Conservation (phyloP, 1,140 invertebrate genomes). For the Aphaenogaster rudis region DNA sequence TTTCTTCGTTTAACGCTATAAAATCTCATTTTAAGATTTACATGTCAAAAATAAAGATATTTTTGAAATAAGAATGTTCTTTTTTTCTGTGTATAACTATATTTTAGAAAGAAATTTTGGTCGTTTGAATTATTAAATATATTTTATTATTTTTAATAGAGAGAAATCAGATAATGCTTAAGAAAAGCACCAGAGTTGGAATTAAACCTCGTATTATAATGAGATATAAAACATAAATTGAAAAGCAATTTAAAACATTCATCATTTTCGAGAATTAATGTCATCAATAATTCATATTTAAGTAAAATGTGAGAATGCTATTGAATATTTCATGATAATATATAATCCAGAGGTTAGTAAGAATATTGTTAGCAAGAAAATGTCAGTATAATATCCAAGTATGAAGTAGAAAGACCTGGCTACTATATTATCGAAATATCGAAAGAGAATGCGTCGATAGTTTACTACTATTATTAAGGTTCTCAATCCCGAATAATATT, state of each 20-base stretch:
- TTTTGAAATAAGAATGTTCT: too few species aligned
- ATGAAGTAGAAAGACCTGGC: neutral
- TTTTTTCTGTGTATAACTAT: too few species aligned
- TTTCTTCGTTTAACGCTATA: too few species aligned
- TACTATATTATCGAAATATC: slow-evolving; percentile 20
- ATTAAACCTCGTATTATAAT: neutral
- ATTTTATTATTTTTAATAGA: neutral
- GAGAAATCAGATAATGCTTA: neutral
- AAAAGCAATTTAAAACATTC: neutral
- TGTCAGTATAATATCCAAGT: neutral
- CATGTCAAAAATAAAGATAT: too few species aligned
- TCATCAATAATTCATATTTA: neutral
- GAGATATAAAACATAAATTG: neutral
- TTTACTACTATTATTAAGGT: slow-evolving; percentile 29
- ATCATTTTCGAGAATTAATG: slow-evolving; percentile 32
- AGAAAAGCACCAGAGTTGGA: neutral
- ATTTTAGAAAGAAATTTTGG: neutral
- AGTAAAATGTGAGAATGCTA: neutral
- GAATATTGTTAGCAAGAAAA: neutral
- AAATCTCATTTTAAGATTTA: too few species aligned
- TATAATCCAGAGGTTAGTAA: neutral
- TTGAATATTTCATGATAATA: slow-evolving; percentile 1
- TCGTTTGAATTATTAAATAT: neutral
- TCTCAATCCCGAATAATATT: slow-evolving; percentile 47
- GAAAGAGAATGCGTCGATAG: neutral